Percentiles rank a stretch among this genome's conserved stretches.
phyloP scores from a whole-genome alignment of 2,888 invertebrate species.

The Troides aeacus region DNA sequence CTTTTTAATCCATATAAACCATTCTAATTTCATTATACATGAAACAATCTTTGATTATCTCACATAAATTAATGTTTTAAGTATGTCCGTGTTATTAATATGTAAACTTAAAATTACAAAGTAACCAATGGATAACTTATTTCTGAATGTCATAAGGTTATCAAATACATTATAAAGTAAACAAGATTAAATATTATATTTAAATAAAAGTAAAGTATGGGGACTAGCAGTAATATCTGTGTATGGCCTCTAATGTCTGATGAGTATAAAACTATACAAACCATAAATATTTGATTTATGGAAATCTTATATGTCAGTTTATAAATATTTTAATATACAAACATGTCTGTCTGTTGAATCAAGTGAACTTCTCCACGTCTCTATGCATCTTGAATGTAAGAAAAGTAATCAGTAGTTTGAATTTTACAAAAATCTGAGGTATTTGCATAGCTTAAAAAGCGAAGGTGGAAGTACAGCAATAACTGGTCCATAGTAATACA shows the following conservation, averaged over 20 bases:
- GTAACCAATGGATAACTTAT: not conserved
- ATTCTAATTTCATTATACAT: no score
- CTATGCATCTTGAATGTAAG: no score
- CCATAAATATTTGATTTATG: not conserved
- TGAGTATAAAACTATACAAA: not conserved
- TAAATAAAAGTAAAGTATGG: conserved; percentile 27
- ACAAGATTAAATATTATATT: conserved; percentile 16
- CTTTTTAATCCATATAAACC: no score
- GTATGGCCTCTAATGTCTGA: conserved; percentile 61
- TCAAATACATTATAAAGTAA: not conserved
- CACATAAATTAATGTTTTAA: no score
- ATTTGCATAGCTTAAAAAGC: not conserved
- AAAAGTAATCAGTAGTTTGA: no score
- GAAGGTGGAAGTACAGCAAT: not conserved
- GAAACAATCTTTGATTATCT: no score
- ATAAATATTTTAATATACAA: not conserved
- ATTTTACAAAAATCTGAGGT: no score
- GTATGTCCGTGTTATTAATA: no score
- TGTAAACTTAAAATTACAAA: no score
- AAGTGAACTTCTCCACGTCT: no score
- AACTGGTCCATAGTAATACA: not conserved
- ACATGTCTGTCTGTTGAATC: not conserved
- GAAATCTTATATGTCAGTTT: not conserved
- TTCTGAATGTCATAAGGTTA: not conserved
- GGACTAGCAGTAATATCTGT: conserved; percentile 52